Evolutionary conservation across 1,140 invertebrate species (phyloP).

Genomic region (Scaptomyza hsui): DNA sequence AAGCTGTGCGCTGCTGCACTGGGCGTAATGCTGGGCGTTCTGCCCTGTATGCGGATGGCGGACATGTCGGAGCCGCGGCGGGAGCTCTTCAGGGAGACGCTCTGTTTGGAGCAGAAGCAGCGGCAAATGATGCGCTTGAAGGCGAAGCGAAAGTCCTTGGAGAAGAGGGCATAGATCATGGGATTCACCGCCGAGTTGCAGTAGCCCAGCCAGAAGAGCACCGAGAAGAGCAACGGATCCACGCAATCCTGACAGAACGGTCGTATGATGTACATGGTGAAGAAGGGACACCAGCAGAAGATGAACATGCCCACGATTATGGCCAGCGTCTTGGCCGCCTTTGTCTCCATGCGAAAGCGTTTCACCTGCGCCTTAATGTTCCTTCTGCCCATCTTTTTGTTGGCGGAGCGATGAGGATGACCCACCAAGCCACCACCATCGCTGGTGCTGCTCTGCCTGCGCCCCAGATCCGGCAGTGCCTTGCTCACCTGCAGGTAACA

Average conservation of each 20-base stretch:
- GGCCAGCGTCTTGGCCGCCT: slow-evolving; percentile 95
- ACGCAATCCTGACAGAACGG: slow-evolving; percentile 89
- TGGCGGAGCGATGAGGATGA: slow-evolving; percentile 64
- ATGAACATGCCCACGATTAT: slow-evolving; percentile 97
- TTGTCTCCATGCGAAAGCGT: slow-evolving; percentile 90
- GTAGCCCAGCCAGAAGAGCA: slow-evolving; percentile 96
- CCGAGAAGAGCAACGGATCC: slow-evolving; percentile 89
- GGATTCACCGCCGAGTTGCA: slow-evolving; percentile 95
- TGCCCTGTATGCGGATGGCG: slow-evolving; percentile 85
- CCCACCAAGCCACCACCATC: slow-evolving; percentile 77
- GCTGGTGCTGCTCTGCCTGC: slow-evolving; percentile 83
- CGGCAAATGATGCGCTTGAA: slow-evolving; percentile 91
- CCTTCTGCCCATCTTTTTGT: slow-evolving; percentile 87
- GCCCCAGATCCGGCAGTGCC: slow-evolving; percentile 65
- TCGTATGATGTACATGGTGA: slow-evolving; percentile 92
- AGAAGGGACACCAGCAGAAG: slow-evolving; percentile 95
- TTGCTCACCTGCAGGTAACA: slow-evolving; percentile 87
- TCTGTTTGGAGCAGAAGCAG: slow-evolving; percentile 84
- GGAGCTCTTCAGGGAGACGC: slow-evolving; percentile 74
- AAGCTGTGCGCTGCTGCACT: slow-evolving; percentile 84
- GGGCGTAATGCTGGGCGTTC: slow-evolving; percentile 85
- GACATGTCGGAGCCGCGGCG: slow-evolving; percentile 88
- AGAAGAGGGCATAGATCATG: slow-evolving; percentile 94
- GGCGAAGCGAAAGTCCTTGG: slow-evolving; percentile 92
- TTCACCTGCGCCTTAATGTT: slow-evolving; percentile 86